phyloP scores from a whole-genome alignment of 2,888 invertebrate genomes.

The Griposia aprilina region DNA sequence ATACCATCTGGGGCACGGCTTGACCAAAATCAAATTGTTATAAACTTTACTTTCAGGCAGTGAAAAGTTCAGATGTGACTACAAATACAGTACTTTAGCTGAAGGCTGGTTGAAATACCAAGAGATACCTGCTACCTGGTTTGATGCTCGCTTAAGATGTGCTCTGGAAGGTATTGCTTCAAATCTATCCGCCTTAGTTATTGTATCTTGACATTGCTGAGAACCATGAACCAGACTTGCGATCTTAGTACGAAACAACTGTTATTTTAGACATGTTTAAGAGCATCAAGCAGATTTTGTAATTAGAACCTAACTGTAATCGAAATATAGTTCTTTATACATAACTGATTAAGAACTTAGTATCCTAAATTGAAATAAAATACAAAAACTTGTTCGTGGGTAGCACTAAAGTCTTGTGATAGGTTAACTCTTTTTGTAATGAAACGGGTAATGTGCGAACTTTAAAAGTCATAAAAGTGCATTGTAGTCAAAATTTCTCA shows the following conservation, averaged over 20 bases:
- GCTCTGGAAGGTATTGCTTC: conserved; percentile 30
- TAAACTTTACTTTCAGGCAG: background rate
- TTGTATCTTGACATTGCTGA: background rate
- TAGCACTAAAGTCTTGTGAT: background rate
- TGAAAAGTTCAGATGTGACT: conserved; percentile 36
- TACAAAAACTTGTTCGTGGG: background rate
- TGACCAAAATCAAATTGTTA: background rate
- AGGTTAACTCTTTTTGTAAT: background rate
- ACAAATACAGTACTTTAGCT: conserved; percentile 11
- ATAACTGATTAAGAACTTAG: background rate
- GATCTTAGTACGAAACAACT: background rate
- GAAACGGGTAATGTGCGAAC: background rate
- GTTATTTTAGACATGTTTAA: background rate
- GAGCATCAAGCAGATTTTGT: background rate
- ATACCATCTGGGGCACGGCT: background rate
- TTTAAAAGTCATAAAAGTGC: background rate
- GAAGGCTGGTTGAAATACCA: conserved; percentile 43
- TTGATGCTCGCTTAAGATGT: conserved; percentile 37
- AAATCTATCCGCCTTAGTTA: background rate
- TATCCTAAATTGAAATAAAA: background rate
- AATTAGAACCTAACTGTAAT: background rate
- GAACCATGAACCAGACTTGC: background rate
- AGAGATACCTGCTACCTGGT: conserved; percentile 37
- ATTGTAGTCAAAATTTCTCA: background rate
- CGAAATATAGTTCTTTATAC: background rate